Percentiles rank a stretch among this genome's conserved stretches.
Conservation (phyloP, 35 echinoderm and acorn worm species). For the Ptychodera flava region DNA sequence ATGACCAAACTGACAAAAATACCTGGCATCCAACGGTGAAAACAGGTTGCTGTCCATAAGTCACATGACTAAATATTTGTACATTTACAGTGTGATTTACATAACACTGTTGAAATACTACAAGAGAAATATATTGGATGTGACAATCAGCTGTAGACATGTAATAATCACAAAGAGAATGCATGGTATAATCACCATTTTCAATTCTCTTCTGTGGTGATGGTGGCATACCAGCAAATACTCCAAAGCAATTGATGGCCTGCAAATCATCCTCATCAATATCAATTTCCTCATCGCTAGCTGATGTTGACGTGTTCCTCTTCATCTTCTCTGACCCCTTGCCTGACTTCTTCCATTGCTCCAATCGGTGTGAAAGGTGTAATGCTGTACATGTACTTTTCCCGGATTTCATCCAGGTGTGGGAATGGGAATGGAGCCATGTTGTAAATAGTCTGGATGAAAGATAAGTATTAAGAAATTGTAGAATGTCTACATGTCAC, state of each 20-base stretch:
- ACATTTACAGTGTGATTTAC: no score
- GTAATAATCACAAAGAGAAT: no score
- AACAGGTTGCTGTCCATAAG: no score
- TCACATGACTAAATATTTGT: no score
- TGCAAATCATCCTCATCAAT: conserved; percentile 73
- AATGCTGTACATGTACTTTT: conserved; percentile 99
- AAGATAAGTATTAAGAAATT: no score
- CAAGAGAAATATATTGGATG: no score
- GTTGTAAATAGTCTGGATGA: conserved; percentile 72
- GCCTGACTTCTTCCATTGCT: conserved; percentile 52
- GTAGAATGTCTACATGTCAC: no score
- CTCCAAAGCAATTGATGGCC: conserved; percentile 81
- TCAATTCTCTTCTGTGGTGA: conserved; percentile 46
- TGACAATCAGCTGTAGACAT: no score
- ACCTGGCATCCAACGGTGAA: no score
- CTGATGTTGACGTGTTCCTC: neutral
- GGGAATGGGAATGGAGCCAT: conserved; percentile 95
- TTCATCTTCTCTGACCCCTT: conserved; percentile 26
- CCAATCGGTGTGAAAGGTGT: conserved; percentile 94
- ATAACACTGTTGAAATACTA: no score
- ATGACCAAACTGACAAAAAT: no score
- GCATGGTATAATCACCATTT: no score
- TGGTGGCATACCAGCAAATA: conserved; percentile 59
- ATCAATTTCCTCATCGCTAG: conserved; percentile 86
- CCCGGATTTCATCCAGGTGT: conserved; percentile 93